Evolutionary conservation across 2,888 invertebrate species (phyloP).

Genomic region (Yponomeuta sedellus): DNA sequence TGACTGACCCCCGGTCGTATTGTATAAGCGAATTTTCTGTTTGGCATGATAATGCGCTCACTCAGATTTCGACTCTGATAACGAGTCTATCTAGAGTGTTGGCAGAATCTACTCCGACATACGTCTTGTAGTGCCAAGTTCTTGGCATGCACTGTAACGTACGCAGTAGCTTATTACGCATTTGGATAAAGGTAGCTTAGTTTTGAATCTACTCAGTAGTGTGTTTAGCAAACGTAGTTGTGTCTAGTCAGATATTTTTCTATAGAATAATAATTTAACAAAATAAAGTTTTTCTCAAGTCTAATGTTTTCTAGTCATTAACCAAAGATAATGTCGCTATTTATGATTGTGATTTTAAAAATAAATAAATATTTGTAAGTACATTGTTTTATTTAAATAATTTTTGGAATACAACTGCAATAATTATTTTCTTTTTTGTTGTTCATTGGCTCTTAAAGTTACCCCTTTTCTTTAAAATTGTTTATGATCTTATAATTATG

Average conservation of each 20-base stretch:
- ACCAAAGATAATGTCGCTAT: slow-evolving; percentile 13
- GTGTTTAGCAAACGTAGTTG: slow-evolving; percentile 54
- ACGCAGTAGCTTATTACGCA: slow-evolving; percentile 41
- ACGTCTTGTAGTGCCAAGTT: slow-evolving; percentile 70
- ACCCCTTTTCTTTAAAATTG: slow-evolving; percentile 9
- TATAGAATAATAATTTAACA: background rate
- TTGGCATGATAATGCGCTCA: slow-evolving; percentile 70
- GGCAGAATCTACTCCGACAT: slow-evolving; percentile 50
- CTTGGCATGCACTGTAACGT: slow-evolving; percentile 52
- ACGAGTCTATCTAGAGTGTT: slow-evolving; percentile 50
- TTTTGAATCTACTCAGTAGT: slow-evolving; percentile 38
- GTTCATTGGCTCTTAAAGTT: slow-evolving; percentile 15
- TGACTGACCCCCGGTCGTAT: slow-evolving; percentile 72
- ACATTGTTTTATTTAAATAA: slow-evolving; percentile 61
- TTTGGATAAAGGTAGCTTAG: slow-evolving; percentile 32
- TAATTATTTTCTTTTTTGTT: slow-evolving; percentile 17
- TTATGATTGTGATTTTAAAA: slow-evolving; percentile 43
- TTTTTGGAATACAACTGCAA: background rate
- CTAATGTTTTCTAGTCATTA: slow-evolving; percentile 20
- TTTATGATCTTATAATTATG: background rate
- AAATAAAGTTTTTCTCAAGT: slow-evolving; percentile 11
- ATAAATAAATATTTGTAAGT: slow-evolving; percentile 46
- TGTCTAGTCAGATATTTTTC: slow-evolving; percentile 53
- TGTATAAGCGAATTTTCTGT: slow-evolving; percentile 71
- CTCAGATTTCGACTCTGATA: slow-evolving; percentile 62